A percentile compares a stretch with the other conserved stretches of the same genome.
These are phyloP conservation scores for Phyllostomus discolor DNA, from an alignment of 2,113 vertebrate species.

Conservation along the genomic window DNA sequence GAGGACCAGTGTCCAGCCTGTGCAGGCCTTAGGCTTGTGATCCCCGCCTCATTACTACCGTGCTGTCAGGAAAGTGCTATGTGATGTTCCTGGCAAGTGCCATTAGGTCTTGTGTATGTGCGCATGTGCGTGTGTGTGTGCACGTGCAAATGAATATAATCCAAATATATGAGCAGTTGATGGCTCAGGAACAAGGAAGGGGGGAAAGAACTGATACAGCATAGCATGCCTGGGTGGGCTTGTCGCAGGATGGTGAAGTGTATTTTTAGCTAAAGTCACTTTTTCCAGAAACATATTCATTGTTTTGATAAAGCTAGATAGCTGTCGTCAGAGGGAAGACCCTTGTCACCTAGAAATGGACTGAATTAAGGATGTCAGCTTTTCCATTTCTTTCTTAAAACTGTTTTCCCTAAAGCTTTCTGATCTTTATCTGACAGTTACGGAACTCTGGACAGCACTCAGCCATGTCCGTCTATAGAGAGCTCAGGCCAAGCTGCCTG, in stretches of 20 bases:
- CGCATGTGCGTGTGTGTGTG: neutral
- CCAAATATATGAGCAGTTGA: slow-evolving; percentile 4
- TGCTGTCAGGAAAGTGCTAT: neutral
- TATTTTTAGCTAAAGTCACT: slow-evolving; percentile 36
- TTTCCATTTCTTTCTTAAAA: neutral
- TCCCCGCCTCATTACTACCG: neutral
- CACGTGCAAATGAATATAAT: neutral
- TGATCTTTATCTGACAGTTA: neutral
- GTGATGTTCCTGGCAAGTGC: slow-evolving; percentile 1
- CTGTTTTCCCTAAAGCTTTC: neutral
- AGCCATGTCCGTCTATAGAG: neutral
- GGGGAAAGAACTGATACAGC: neutral
- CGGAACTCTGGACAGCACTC: neutral
- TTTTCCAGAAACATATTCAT: neutral
- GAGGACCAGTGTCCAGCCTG: neutral
- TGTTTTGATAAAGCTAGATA: slow-evolving; percentile 27
- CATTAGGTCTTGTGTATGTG: neutral
- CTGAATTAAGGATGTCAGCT: neutral
- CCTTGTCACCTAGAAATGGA: neutral
- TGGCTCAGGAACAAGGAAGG: neutral
- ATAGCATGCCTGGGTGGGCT: neutral
- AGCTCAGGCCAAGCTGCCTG: neutral
- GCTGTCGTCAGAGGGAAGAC: neutral
- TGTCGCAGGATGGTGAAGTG: neutral
- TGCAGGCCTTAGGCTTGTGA: neutral